These are phyloP conservation scores for Sicus ferrugineus DNA, from an alignment of 2,888 invertebrate species.

Conservation along the genomic window DNA sequence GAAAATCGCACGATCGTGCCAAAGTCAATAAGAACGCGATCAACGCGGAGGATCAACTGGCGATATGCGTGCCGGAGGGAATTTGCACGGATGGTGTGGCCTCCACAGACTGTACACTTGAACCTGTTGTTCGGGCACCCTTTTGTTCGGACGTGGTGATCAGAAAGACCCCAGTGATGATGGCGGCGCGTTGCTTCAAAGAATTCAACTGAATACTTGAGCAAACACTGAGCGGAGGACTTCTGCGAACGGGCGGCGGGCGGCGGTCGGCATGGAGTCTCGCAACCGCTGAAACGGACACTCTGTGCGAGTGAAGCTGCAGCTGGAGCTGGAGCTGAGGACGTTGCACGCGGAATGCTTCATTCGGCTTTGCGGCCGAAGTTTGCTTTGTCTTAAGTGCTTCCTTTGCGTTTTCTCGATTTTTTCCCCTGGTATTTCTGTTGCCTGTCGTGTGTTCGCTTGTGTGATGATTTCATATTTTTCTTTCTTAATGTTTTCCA, in stretches of 20 bases:
- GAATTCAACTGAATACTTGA: constrained; percentile 23
- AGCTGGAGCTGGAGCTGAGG: not conserved
- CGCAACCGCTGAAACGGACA: constrained; percentile 14
- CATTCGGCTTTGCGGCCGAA: not conserved
- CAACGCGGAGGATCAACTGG: not conserved
- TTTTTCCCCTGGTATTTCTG: not conserved
- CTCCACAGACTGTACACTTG: not conserved
- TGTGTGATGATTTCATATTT: not conserved
- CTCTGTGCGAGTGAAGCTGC: not conserved
- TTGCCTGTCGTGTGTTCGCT: not conserved
- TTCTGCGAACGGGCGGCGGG: constrained; percentile 11
- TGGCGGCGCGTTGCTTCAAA: constrained; percentile 17
- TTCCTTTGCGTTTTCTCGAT: too few relatives aligned
- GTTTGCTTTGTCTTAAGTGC: constrained; percentile 25
- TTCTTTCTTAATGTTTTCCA: constrained; percentile 28
- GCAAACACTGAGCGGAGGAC: constrained; percentile 17
- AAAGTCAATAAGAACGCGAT: constrained; percentile 38
- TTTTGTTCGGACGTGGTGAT: constrained; percentile 13
- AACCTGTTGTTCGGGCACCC: not conserved
- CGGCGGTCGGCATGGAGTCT: constrained; percentile 1
- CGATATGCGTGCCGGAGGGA: not conserved
- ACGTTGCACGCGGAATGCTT: too few relatives aligned
- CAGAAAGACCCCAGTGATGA: not conserved
- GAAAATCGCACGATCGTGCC: constrained; percentile 37
- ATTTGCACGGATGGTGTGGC: not conserved